Base-by-base conservation (phyloP, 2,888 invertebrate species). In the Polydrusus pterygomalis region DNA sequence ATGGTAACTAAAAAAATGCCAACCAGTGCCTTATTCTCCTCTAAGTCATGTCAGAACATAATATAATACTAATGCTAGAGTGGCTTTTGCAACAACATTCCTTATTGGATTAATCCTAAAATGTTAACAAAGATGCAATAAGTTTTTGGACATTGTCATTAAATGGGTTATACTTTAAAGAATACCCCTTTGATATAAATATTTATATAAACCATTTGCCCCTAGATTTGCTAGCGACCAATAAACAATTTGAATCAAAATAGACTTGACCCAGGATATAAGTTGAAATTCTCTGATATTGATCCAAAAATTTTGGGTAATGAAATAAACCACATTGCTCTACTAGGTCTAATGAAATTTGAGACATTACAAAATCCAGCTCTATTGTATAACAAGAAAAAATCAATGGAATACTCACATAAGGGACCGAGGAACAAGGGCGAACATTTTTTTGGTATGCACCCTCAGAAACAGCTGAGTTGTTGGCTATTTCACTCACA, bases 391-490 rank as follows among this genome's bases (percentile, higher is more conserved):
- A 54, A 13, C 2, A 25, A 18, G 17, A 51, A 18, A 51, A 58
- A 34, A 34, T 34, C 11, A 60, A 60, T 11, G 30, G 2, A 60
- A 74, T 84, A 86, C 86, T 86, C 80, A 86, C 86, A 84, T 81
- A 70, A 86, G 71, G 71, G 83, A 83, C 80, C 84, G 83, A 67
- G 86, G 85, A 79, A 85, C 79, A 58, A 83, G 81, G 78, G 85
- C 82, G 78, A 86, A 85, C 86, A 86, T 86, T 84, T 84, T 85
- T 80, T 77, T 80, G 79, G 72, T 67, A 74, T 69, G 54, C 71
- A 77, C 63, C 49, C 68, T 56, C 68, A 70, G 25, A 56, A 72
- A 78, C 74, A 77, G 77, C 77, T 77, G 75, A 75, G 65, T 30
- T 64, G 58, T 62, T 71, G 58, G 43, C 18, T 68, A 18, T 40